Evolutionary conservation across 2,113 vertebrate species (phyloP).

Genomic region (Campylomormyrus tamandua): DNA sequence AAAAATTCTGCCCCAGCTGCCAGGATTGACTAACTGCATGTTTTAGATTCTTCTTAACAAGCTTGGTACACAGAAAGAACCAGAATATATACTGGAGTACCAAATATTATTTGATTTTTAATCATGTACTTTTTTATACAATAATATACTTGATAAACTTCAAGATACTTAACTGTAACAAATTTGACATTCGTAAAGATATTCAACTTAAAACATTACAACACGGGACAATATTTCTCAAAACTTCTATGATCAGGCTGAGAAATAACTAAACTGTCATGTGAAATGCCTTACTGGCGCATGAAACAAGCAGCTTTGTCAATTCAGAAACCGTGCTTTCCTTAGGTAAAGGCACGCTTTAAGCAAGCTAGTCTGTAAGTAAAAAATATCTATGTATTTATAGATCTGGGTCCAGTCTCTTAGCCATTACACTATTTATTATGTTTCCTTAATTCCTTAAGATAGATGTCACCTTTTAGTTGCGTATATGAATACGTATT

Average conservation of each 20-base stretch:
- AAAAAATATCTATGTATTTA: not conserved
- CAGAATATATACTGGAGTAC: not conserved
- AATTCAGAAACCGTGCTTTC: not conserved
- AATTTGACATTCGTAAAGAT: not conserved
- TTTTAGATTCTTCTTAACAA: not conserved
- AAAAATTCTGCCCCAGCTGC: not conserved
- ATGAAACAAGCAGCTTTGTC: not conserved
- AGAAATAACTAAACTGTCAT: not conserved
- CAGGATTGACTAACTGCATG: not conserved
- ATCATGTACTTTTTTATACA: not conserved
- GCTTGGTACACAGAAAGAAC: not conserved
- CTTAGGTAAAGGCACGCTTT: not conserved
- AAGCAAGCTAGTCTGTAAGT: not conserved
- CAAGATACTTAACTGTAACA: not conserved
- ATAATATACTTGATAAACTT: not conserved
- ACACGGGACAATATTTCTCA: not conserved
- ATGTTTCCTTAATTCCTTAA: not conserved
- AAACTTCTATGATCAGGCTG: not conserved
- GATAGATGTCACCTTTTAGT: not conserved
- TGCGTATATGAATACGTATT: not conserved
- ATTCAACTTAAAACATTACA: not conserved
- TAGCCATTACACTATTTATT: not conserved
- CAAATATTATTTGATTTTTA: not conserved
- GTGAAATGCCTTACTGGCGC: not conserved
- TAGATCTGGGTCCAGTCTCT: not conserved